Evolutionary conservation across 2,797 vertebrate species (phyloP).

Genomic region (Argyrosomus regius): DNA sequence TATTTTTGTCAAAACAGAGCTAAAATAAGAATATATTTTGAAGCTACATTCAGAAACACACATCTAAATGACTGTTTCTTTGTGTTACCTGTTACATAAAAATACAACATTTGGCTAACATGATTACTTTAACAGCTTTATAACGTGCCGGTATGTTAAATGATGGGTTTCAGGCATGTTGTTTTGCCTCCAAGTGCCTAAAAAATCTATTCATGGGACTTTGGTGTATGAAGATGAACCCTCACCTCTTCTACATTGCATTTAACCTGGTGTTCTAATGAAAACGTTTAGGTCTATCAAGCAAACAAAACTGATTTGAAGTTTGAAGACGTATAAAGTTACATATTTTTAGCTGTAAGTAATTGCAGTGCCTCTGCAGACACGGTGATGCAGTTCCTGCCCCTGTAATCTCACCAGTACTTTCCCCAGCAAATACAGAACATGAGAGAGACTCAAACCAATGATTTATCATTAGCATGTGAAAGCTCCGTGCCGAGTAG

Average conservation of each 20-base stretch:
- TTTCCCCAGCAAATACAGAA: constrained; percentile 51
- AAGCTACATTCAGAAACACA: background rate
- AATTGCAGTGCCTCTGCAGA: constrained; percentile 9
- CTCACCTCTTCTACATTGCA: background rate
- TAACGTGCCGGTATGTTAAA: background rate
- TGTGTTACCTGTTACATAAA: background rate
- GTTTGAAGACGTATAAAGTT: background rate
- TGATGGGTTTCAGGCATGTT: background rate
- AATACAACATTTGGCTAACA: background rate
- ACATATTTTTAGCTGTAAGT: constrained; percentile 4
- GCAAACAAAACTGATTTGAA: no score
- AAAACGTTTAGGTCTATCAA: background rate
- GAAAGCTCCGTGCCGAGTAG: constrained; percentile 48
- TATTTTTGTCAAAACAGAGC: background rate
- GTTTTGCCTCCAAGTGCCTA: background rate
- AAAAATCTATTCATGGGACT: background rate
- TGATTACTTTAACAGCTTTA: background rate
- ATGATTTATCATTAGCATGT: constrained; percentile 68
- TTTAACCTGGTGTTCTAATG: background rate
- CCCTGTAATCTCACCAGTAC: constrained; percentile 39
- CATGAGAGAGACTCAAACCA: constrained; percentile 36
- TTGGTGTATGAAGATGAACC: background rate
- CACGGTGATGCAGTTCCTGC: constrained; percentile 8
- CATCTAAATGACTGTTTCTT: background rate
- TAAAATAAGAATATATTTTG: background rate